Evolutionary conservation across 2,113 vertebrate species (phyloP).

Genomic region (Hemichromis elongatus): DNA sequence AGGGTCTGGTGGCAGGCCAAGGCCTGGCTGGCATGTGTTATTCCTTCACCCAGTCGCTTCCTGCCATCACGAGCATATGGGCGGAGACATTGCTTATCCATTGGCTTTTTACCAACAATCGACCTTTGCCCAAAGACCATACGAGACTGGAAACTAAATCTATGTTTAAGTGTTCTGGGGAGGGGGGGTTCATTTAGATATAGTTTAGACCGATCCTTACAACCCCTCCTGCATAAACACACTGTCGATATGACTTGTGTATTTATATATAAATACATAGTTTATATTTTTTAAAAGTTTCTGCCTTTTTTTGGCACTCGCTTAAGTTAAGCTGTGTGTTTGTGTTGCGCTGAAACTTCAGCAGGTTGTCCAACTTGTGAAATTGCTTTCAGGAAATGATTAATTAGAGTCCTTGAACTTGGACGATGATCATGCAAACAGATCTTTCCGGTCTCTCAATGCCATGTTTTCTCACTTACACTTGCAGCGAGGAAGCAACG

Average conservation of each 20-base stretch:
- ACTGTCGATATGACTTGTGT: neutral
- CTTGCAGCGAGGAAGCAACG: conserved; percentile 43
- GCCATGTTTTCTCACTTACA: conserved; percentile 58
- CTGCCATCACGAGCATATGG: conserved; percentile 69
- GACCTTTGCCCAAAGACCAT: conserved; percentile 56
- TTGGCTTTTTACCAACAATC: conserved; percentile 60
- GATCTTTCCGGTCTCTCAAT: conserved; percentile 51
- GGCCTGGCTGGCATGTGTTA: conserved; percentile 58
- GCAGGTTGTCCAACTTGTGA: conserved; percentile 42
- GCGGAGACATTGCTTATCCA: conserved; percentile 57
- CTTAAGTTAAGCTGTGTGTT: neutral
- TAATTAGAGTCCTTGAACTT: conserved; percentile 66
- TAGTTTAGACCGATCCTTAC: neutral
- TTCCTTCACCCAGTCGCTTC: conserved; percentile 63
- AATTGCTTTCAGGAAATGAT: conserved; percentile 57
- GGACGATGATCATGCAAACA: conserved; percentile 60
- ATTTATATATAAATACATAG: neutral
- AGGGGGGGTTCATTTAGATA: no score
- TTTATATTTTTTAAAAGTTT: neutral
- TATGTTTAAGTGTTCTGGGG: conserved; percentile 17
- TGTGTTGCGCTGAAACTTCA: conserved; percentile 35
- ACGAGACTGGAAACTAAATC: conserved; percentile 24
- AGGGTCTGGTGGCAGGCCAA: conserved; percentile 72
- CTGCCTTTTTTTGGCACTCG: neutral
- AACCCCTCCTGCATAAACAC: neutral